Conservation (phyloP, 1,140 invertebrate species). For the Eubasilissa regina region DNA sequence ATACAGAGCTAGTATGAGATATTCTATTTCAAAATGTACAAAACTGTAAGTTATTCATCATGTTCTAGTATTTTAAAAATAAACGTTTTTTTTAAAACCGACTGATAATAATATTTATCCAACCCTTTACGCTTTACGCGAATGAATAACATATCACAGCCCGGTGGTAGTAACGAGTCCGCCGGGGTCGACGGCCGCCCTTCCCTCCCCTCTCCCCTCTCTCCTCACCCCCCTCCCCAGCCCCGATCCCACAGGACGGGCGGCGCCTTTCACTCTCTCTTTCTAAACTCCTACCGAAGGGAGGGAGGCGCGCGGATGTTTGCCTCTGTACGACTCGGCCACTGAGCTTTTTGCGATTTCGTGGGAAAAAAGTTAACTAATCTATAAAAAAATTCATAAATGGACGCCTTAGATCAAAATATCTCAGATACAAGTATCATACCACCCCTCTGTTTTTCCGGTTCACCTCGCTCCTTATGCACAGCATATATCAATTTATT, state of each 20-base stretch:
- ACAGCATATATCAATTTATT: too few species aligned
- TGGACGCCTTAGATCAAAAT: too few species aligned
- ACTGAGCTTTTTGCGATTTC: neutral
- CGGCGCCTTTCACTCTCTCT: slow-evolving; percentile 57
- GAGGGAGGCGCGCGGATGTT: neutral
- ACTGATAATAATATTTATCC: neutral
- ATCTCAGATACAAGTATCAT: too few species aligned
- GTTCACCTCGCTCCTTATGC: too few species aligned
- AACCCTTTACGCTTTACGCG: neutral
- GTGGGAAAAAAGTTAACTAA: too few species aligned
- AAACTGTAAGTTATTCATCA: too few species aligned
- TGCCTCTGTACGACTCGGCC: neutral
- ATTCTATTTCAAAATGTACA: too few species aligned
- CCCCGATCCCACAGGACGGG: neutral
- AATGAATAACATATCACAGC: neutral
- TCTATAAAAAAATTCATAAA: too few species aligned
- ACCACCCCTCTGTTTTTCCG: too few species aligned
- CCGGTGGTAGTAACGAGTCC: slow-evolving; percentile 44
- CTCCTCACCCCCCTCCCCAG: slow-evolving; percentile 7
- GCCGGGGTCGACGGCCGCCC: slow-evolving; percentile 52
- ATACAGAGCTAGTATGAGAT: too few species aligned
- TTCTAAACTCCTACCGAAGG: slow-evolving; percentile 54
- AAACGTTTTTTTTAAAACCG: neutral
- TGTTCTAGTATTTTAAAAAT: too few species aligned
- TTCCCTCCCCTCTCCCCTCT: slow-evolving; percentile 15